phyloP scores from a whole-genome alignment of 2,113 vertebrate genomes.

The Pachyramphus minor region DNA sequence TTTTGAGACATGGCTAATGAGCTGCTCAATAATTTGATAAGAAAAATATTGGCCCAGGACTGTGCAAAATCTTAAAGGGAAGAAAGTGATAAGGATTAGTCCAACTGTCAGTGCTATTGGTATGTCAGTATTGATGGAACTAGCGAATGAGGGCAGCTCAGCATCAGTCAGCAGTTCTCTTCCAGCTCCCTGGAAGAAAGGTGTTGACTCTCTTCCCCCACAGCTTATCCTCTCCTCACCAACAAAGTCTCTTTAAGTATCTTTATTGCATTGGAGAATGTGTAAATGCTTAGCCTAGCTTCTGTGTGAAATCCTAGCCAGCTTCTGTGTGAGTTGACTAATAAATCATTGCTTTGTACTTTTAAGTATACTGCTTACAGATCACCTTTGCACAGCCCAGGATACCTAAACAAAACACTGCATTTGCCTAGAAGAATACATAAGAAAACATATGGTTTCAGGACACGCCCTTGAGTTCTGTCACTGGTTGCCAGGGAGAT shows the following conservation, averaged over 20 bases:
- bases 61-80: not conserved
- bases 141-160: not conserved
- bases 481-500: not conserved
- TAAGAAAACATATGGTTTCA: not conserved
- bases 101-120: not conserved
- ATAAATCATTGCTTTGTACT: not conserved
- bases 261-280: not conserved
- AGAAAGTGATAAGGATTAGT: not conserved
- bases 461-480: not conserved
- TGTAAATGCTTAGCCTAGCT: not conserved
- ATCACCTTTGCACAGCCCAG: not conserved
- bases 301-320: not conserved
- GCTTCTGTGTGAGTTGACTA: not conserved
- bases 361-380: not conserved
- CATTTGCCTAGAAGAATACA: not conserved
- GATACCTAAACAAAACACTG: not conserved
- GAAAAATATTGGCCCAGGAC: not conserved
- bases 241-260: not conserved
- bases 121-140: not conserved
- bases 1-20: not conserved
- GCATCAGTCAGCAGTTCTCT: not conserved
- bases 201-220: not conserved
- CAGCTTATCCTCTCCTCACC: not conserved
- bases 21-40: not conserved
- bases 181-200: not conserved